A percentile compares a stretch with the other conserved stretches of the same genome.
phyloP scores from a whole-genome alignment of 2,113 vertebrate genomes.

The Telmatochromis sp. region DNA sequence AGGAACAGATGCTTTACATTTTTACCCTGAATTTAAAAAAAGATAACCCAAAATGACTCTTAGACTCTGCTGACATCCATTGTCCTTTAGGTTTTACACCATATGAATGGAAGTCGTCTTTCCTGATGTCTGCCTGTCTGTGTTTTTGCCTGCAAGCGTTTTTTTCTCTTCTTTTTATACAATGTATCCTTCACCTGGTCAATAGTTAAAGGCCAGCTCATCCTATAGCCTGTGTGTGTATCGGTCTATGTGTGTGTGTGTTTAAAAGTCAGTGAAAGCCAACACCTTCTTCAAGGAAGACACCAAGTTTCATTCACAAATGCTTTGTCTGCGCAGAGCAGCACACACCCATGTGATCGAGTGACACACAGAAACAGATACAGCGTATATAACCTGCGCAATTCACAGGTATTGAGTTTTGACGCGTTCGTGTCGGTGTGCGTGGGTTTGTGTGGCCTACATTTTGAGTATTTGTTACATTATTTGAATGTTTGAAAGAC shows the following conservation, averaged over 20 bases:
- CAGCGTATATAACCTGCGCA: background rate
- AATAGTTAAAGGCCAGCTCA: constrained; percentile 25
- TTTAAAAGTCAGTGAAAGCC: constrained; percentile 60
- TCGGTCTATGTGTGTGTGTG: constrained; percentile 13
- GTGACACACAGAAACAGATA: constrained; percentile 35
- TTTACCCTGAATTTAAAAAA: background rate
- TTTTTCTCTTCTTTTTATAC: constrained; percentile 30
- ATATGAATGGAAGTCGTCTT: constrained; percentile 48
- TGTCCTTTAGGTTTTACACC: constrained; percentile 25
- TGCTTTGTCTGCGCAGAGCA: constrained; percentile 39
- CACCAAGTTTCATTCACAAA: constrained; percentile 46
- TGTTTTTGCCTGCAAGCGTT: constrained; percentile 49
- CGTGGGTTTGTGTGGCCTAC: background rate
- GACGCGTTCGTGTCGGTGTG: background rate
- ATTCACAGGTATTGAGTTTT: constrained; percentile 4
- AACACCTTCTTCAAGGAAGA: constrained; percentile 53
- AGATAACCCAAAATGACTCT: background rate
- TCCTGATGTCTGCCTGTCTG: constrained; percentile 45
- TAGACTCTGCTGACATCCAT: constrained; percentile 1
- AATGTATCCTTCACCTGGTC: constrained; percentile 16
- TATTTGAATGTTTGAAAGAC: background rate
- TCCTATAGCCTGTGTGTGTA: background rate
- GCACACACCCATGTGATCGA: constrained; percentile 65
- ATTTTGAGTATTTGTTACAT: background rate
- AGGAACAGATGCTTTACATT: constrained; percentile 18